Evolutionary conservation across 2,888 invertebrate species (phyloP).

Genomic region (Criorhina ranunculi): DNA sequence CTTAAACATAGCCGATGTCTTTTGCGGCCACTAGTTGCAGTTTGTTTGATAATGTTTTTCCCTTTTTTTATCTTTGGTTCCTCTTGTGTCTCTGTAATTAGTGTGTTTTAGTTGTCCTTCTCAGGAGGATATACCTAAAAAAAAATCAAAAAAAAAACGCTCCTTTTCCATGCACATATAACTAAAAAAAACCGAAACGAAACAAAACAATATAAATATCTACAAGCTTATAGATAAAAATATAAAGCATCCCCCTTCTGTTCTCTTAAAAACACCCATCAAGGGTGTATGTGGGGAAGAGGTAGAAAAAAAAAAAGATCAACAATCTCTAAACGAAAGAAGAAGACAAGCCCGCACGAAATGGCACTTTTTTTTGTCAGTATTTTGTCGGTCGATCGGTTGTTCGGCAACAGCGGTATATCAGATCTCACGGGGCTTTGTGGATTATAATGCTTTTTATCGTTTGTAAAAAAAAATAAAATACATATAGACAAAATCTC

Average conservation of each 20-base stretch:
- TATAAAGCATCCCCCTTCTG: neutral
- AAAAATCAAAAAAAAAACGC: neutral
- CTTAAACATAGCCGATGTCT: neutral
- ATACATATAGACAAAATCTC: neutral
- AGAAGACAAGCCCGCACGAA: slow-evolving; percentile 20
- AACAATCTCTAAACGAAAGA: slow-evolving; percentile 20
- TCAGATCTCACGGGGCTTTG: slow-evolving; percentile 33
- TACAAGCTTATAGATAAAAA: too few species aligned
- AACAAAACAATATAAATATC: too few species aligned
- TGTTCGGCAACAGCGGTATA: slow-evolving; percentile 54
- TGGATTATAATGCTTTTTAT: slow-evolving; percentile 24
- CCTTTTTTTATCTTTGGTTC: neutral
- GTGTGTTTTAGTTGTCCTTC: neutral
- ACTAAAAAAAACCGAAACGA: too few species aligned
- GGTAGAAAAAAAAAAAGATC: slow-evolving; percentile 15
- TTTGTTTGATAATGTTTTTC: neutral
- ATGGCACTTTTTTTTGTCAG: slow-evolving; percentile 16
- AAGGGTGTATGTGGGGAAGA: neutral
- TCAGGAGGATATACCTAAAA: neutral
- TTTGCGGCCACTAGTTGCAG: slow-evolving; percentile 9
- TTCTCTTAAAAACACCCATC: neutral
- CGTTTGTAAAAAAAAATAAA: slow-evolving; percentile 15
- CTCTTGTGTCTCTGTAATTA: neutral
- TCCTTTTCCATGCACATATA: too few species aligned
- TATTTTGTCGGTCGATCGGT: slow-evolving; percentile 49